Percentiles rank a stretch among this genome's conserved stretches.
Conservation (phyloP, 2,888 invertebrate species). For the Cataglyphis albicans region DNA sequence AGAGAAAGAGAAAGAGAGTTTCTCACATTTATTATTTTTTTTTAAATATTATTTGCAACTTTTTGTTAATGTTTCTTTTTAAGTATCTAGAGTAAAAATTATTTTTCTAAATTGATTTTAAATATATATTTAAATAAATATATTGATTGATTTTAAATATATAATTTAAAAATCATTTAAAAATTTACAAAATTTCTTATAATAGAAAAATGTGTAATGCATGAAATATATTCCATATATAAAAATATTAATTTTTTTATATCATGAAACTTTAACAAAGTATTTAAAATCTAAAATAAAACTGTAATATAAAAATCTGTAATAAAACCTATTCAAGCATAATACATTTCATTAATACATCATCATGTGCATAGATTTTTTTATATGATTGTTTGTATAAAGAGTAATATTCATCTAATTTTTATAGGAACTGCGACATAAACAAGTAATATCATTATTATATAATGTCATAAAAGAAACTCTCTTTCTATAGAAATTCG, state of each 20-base stretch:
- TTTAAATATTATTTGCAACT: background rate
- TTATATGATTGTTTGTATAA: conserved; percentile 52
- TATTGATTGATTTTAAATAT: background rate
- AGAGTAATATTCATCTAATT: conserved; percentile 58
- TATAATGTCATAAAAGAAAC: conserved; percentile 56
- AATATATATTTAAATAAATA: conserved; percentile 1
- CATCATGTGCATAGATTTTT: conserved; percentile 54
- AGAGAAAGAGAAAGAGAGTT: background rate
- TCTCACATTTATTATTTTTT: background rate
- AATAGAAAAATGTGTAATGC: conserved; percentile 13
- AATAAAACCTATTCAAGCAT: background rate
- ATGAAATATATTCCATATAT: conserved; percentile 25
- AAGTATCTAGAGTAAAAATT: background rate
- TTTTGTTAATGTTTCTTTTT: background rate
- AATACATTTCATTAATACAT: conserved; percentile 48
- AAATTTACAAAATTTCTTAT: background rate
- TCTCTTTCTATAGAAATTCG: conserved; percentile 31
- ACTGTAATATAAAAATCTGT: conserved; percentile 1
- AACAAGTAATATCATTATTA: conserved; percentile 69
- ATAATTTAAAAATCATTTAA: conserved; percentile 3
- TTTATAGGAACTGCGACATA: conserved; percentile 70
- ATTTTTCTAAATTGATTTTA: background rate
- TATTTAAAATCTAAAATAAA: conserved; percentile 38
- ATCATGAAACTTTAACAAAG: conserved; percentile 33
- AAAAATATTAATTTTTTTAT: conserved; percentile 47